Percentiles rank a stretch among this genome's conserved stretches.
These are phyloP conservation scores for Listrodromus nycthemerus DNA, from an alignment of 2,888 invertebrate species.

Conservation along the genomic window DNA sequence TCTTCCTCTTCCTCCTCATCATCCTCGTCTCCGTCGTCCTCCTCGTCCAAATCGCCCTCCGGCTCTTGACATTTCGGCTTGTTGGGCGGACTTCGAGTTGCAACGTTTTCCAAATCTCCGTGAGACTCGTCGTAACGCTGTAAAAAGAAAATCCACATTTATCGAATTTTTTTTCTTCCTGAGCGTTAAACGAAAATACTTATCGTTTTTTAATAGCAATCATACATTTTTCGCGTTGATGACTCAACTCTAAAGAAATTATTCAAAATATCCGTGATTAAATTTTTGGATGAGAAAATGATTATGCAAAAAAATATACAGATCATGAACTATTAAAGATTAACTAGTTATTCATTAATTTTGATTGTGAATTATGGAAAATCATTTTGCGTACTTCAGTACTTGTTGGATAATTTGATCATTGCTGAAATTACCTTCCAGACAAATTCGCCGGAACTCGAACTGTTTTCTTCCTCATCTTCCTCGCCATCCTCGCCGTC, in stretches of 20 bases:
- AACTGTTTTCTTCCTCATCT: slow-evolving; percentile 87
- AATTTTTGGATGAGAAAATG: neutral
- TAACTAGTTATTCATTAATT: neutral
- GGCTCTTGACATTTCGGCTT: slow-evolving; percentile 62
- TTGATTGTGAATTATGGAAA: neutral
- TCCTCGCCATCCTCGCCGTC: slow-evolving; percentile 84
- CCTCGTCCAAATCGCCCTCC: slow-evolving; percentile 70
- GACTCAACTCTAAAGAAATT: neutral
- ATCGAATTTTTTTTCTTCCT: neutral
- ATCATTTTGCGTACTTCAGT: neutral
- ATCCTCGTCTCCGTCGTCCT: slow-evolving; percentile 85
- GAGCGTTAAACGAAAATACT: slow-evolving; percentile 27
- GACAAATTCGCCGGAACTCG: slow-evolving; percentile 92
- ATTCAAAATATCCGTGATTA: neutral
- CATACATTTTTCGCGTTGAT: neutral
- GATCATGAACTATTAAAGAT: neutral
- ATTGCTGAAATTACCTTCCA: slow-evolving; percentile 88
- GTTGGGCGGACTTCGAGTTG: slow-evolving; percentile 56
- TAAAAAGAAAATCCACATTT: slow-evolving; percentile 5
- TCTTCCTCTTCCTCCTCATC: slow-evolving; percentile 89
- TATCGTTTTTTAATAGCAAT: neutral
- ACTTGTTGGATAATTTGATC: neutral
- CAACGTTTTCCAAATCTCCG: slow-evolving; percentile 69
- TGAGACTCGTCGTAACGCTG: slow-evolving; percentile 78
- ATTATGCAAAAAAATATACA: neutral